These are phyloP conservation scores for Brachionus rotundiformis DNA, from an alignment of 1,140 invertebrate species.

Conservation along the genomic window DNA sequence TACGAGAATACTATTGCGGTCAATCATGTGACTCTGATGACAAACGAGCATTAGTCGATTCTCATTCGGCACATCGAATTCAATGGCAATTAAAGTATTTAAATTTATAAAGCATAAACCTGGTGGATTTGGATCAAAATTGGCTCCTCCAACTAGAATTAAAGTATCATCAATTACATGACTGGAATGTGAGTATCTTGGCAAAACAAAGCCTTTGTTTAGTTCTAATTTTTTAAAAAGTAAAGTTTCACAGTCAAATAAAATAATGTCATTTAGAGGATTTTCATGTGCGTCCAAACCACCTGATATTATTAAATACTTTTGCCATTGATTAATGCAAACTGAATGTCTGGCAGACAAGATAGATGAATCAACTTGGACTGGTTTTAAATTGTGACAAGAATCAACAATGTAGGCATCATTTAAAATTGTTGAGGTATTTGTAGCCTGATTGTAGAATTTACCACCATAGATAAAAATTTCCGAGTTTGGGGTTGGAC, in stretches of 20 bases:
- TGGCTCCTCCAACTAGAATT: slow-evolving; percentile 64
- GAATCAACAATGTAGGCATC: slow-evolving; percentile 9
- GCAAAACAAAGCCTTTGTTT: slow-evolving; percentile 53
- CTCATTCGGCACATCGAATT: slow-evolving; percentile 60
- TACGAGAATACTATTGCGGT: slow-evolving; percentile 58
- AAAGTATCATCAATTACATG: slow-evolving; percentile 59
- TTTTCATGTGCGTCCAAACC: slow-evolving; percentile 59
- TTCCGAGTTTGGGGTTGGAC: background rate
- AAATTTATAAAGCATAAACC: slow-evolving; percentile 64
- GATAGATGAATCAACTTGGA: slow-evolving; percentile 2
- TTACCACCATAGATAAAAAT: slow-evolving; percentile 49
- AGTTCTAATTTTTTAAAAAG: slow-evolving; percentile 55
- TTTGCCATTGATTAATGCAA: slow-evolving; percentile 5
- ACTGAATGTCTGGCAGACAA: background rate
- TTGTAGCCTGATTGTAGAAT: slow-evolving; percentile 15
- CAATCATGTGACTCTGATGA: slow-evolving; percentile 60
- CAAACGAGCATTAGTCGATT: slow-evolving; percentile 63
- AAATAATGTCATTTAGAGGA: slow-evolving; percentile 58
- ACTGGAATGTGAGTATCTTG: slow-evolving; percentile 62
- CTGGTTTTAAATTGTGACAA: background rate
- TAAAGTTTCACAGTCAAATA: slow-evolving; percentile 55
- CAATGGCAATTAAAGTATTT: slow-evolving; percentile 54
- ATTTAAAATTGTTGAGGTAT: background rate
- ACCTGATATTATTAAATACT: slow-evolving; percentile 59
- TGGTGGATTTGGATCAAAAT: slow-evolving; percentile 56